Evolutionary conservation across 1,140 invertebrate genomes (phyloP).

Genomic region (Sesamia nonagrioides): DNA sequence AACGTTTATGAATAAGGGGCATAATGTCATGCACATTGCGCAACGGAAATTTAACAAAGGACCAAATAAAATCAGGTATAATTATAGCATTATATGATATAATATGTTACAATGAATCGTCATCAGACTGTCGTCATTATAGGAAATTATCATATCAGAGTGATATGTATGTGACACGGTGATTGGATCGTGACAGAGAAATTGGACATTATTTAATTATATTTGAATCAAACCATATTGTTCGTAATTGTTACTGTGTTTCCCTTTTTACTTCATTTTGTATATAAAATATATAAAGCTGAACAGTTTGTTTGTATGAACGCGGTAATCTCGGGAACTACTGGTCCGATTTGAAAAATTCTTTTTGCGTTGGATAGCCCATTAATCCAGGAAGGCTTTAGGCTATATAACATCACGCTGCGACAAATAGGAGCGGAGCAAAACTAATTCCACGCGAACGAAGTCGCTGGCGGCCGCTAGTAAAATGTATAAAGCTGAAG

Average conservation of each 20-base stretch:
- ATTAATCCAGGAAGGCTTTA: too few relatives aligned
- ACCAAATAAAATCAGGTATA: neutral
- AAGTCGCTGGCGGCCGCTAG: too few relatives aligned
- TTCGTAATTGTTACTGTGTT: neutral
- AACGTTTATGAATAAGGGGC: neutral
- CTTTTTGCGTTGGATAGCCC: too few relatives aligned
- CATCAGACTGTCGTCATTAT: conserved; percentile 13
- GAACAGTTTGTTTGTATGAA: too few relatives aligned
- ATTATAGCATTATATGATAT: neutral
- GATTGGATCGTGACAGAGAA: neutral
- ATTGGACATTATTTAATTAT: neutral
- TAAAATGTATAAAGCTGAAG: too few relatives aligned
- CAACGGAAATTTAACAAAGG: conserved; percentile 4
- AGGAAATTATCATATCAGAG: neutral
- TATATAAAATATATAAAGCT: too few relatives aligned
- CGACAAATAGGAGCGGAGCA: too few relatives aligned
- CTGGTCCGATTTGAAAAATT: too few relatives aligned
- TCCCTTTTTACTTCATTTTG: too few relatives aligned
- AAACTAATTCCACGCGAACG: too few relatives aligned
- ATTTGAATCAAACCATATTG: conserved; percentile 20
- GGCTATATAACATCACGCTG: too few relatives aligned
- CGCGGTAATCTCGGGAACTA: too few relatives aligned
- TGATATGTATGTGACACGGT: neutral
- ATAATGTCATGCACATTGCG: neutral
- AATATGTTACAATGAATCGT: neutral